Conservation (phyloP, 2,113 vertebrate species). For the Otocyon megalotis region DNA sequence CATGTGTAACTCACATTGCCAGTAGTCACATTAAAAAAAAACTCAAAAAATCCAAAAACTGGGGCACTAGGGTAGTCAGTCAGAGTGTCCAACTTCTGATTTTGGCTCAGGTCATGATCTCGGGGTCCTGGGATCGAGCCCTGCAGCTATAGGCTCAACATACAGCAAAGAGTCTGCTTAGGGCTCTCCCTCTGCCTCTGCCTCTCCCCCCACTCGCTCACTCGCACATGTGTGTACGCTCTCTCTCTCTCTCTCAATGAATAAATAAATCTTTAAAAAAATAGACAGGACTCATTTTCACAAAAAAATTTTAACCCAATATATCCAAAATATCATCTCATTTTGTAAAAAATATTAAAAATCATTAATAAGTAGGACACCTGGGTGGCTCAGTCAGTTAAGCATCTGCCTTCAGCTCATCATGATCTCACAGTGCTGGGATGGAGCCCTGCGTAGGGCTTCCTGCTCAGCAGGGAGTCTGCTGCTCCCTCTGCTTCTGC, state of each 20-base stretch:
- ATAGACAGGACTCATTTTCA: background rate
- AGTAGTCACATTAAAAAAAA: background rate
- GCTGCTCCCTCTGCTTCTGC: too few relatives aligned
- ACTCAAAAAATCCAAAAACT: too few relatives aligned
- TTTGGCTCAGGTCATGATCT: background rate
- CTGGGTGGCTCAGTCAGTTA: too few relatives aligned
- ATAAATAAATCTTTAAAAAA: background rate
- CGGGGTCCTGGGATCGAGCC: background rate
- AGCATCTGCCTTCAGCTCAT: too few relatives aligned
- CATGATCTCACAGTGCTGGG: too few relatives aligned
- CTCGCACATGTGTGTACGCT: too few relatives aligned
- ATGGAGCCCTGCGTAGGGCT: too few relatives aligned
- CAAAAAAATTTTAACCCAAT: background rate
- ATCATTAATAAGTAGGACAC: background rate
- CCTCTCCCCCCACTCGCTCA: background rate
- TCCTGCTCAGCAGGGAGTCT: too few relatives aligned
- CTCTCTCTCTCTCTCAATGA: background rate
- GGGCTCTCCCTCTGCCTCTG: background rate
- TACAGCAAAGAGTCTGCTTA: background rate
- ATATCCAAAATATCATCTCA: conserved; percentile 3
- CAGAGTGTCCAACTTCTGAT: background rate
- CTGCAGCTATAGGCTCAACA: too few relatives aligned
- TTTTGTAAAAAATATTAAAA: background rate
- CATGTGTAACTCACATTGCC: background rate
- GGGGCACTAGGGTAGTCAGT: background rate